These are phyloP conservation scores for Eustalomyia histrio DNA, from an alignment of 2,888 invertebrate species.

Conservation along the genomic window DNA sequence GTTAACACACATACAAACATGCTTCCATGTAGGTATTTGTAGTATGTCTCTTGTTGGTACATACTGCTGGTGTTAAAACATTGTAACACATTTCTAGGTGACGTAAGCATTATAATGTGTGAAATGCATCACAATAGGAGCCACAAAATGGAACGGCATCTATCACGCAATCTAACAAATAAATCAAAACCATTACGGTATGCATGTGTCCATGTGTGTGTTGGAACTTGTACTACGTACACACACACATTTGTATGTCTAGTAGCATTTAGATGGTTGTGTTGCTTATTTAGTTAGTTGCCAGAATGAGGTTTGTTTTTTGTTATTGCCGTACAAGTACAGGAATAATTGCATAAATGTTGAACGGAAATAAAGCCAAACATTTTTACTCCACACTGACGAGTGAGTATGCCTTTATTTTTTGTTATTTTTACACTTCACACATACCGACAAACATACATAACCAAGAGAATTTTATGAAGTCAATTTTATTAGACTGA, in stretches of 20 bases:
- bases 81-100: constrained; percentile 36
- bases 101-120: constrained; percentile 59
- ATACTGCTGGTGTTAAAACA: background rate
- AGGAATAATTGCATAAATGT: constrained; percentile 43
- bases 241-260: constrained; percentile 15
- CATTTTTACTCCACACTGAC: constrained; percentile 21
- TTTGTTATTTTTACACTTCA: constrained; percentile 34
- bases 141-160: constrained; percentile 59
- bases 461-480: background rate
- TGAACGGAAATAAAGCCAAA: constrained; percentile 45
- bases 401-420: background rate
- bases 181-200: constrained; percentile 54
- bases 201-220: background rate
- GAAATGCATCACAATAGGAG: constrained; percentile 62
- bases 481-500: too few species aligned
- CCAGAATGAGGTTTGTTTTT: constrained; percentile 4
- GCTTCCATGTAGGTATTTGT: too few species aligned
- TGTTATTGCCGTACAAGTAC: constrained; percentile 13
- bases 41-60: constrained; percentile 19
- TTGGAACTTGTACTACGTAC: background rate
- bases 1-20: too few species aligned
- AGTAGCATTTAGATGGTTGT: constrained; percentile 10
- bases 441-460: background rate
- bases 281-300: constrained; percentile 8
- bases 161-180: constrained; percentile 65